Evolutionary conservation across 2,797 vertebrate species (phyloP).

Genomic region (Dendrocincla fuliginosa): DNA sequence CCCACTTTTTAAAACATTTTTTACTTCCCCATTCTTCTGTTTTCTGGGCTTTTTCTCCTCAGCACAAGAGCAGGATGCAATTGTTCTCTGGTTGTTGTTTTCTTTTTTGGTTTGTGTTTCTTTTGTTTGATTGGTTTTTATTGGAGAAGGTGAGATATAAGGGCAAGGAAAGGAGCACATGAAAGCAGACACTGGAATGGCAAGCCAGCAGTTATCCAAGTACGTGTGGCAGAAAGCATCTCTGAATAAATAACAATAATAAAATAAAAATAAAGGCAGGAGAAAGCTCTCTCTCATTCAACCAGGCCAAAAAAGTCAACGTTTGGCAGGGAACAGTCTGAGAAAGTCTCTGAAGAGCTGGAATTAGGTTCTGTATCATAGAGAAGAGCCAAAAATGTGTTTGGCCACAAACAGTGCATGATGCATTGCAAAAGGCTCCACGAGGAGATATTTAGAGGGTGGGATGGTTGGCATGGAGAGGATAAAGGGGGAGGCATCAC

Average conservation of each 20-base stretch:
- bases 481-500: neutral
- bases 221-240: neutral
- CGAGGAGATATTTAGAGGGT: constrained; percentile 1
- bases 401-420: constrained; percentile 36
- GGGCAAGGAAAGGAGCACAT: neutral
- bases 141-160: neutral
- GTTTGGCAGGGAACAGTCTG: constrained; percentile 26
- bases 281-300: neutral
- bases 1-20: neutral
- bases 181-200: neutral
- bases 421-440: constrained; percentile 44
- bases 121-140: neutral
- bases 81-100: neutral
- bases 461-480: constrained; percentile 20
- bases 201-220: neutral
- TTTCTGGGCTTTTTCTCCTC: neutral
- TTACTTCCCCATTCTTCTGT: neutral
- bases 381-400: constrained; percentile 59
- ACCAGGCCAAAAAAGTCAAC: neutral
- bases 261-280: neutral
- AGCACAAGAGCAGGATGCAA: neutral
- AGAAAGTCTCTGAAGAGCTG: constrained; percentile 35
- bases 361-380: neutral
- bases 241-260: neutral
- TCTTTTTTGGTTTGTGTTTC: neutral